These are phyloP conservation scores for Zophobas atratus DNA, from an alignment of 1,140 invertebrate species.

Conservation along the genomic window DNA sequence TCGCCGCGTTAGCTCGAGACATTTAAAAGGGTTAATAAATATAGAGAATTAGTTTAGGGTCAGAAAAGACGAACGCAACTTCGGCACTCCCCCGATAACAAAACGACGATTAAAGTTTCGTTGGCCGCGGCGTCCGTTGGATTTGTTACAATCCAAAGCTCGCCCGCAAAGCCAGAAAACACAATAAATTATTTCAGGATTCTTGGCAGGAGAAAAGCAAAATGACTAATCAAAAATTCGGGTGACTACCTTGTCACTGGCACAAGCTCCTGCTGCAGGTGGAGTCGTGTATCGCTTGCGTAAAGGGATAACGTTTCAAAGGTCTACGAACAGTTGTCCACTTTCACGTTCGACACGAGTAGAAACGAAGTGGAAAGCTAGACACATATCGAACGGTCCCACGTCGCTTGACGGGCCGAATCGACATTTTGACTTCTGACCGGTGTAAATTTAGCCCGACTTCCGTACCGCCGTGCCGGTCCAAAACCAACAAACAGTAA, in stretches of 20 bases:
- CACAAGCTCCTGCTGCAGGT: constrained; percentile 4
- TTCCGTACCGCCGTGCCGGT: constrained; percentile 26
- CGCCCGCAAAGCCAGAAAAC: constrained; percentile 22
- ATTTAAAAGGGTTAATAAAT: constrained; percentile 29
- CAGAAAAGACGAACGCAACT: constrained; percentile 11
- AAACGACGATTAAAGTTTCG: constrained; percentile 5
- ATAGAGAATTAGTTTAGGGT: constrained; percentile 22
- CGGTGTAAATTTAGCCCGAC: constrained; percentile 24
- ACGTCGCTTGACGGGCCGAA: not conserved
- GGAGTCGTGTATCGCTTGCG: not conserved
- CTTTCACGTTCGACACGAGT: constrained; percentile 27
- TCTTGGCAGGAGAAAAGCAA: constrained; percentile 16
- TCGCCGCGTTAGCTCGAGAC: constrained; percentile 11
- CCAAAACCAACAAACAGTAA: constrained; percentile 31
- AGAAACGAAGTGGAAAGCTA: constrained; percentile 34
- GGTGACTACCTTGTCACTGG: constrained; percentile 11
- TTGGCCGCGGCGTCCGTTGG: constrained; percentile 2
- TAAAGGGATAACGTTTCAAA: constrained; percentile 12
- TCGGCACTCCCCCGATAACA: not conserved
- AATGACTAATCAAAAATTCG: constrained; percentile 38
- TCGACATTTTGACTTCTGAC: constrained; percentile 17
- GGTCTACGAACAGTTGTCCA: constrained; percentile 15
- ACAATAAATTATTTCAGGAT: constrained; percentile 36
- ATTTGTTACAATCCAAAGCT: constrained; percentile 19
- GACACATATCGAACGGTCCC: not conserved